Base-by-base conservation (phyloP, 2,888 invertebrate genomes). In the Chelonus formosanus region DNA sequence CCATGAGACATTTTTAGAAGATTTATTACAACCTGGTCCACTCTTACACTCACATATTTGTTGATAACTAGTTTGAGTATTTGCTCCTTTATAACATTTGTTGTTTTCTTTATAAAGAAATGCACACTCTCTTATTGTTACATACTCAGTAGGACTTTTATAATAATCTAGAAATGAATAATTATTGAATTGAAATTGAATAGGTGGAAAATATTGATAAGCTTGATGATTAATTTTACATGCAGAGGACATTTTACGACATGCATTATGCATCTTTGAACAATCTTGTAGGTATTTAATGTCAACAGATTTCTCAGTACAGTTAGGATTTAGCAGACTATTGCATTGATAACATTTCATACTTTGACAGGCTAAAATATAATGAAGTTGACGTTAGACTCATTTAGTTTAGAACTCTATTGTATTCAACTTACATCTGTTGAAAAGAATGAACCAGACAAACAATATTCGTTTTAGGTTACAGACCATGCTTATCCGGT, bases 341-440 rank as follows among this genome's bases (percentile, higher is more conserved):
- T 70, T 73, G 62, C 79, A 78, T 68, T 79, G 78, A 67, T 76
- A 79, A 72, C 78, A 80, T 52, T 74, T 72, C 58, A 72, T 72
- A 32, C 72, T 74, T 67, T 67, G 72, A 57, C 72, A 75, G 60
- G 71, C 76, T 80, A 20, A 20, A 20, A 20, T 20, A 20, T 2
- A 20, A 20, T 20, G 20, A 20, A 20, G 20, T 20, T 20, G 20
- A 20, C 20, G 20, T 20, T 20, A 20, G 20, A 20, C 20, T 20
- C 20, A 20, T 20, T 53, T 44, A 34, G 20, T 31, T 61, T 20
- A 48, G 61, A 44, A 45, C 43, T 36, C 35, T 31, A 35, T 7
- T 53, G 32, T 56, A 31, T 52, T 10, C 45, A 64, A 52, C 73
- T 78, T 59, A 78, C 78, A 73, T 69, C 45, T 71, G 55, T 73